phyloP scores from a whole-genome alignment of 2,113 vertebrate species.

The Haemorhous mexicanus region DNA sequence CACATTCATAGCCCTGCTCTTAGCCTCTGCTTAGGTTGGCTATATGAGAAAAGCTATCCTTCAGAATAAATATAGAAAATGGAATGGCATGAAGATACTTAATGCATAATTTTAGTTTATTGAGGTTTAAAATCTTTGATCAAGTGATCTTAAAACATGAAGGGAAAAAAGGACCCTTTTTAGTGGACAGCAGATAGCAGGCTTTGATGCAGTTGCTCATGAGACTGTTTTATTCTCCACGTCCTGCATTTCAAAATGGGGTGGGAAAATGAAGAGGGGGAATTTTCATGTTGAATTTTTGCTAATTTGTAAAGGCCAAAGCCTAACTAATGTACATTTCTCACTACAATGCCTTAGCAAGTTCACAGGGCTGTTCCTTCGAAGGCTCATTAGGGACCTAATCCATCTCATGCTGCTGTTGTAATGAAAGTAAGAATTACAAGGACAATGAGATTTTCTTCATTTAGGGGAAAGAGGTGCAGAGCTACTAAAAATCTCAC shows the following conservation, averaged over 20 bases:
- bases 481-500: constrained; percentile 26
- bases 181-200: neutral
- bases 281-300: neutral
- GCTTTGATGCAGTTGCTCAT: neutral
- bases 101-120: neutral
- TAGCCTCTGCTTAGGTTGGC: neutral
- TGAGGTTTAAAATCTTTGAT: neutral
- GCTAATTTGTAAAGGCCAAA: constrained; percentile 66
- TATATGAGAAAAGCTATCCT: neutral
- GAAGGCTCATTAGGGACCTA: constrained; percentile 35
- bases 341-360: neutral
- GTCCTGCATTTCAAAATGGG: neutral
- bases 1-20: neutral
- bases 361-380: constrained; percentile 8
- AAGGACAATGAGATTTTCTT: constrained; percentile 41
- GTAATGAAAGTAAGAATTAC: constrained; percentile 35
- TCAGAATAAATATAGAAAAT: neutral
- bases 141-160: neutral
- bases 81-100: neutral
- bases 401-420: constrained; percentile 37
- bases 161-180: neutral
- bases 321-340: constrained; percentile 18
- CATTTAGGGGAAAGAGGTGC: constrained; percentile 23
- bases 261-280: neutral
- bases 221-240: neutral